These are phyloP conservation scores for Coracopsis vasa DNA, from an alignment of 2,113 vertebrate genomes.

Conservation along the genomic window DNA sequence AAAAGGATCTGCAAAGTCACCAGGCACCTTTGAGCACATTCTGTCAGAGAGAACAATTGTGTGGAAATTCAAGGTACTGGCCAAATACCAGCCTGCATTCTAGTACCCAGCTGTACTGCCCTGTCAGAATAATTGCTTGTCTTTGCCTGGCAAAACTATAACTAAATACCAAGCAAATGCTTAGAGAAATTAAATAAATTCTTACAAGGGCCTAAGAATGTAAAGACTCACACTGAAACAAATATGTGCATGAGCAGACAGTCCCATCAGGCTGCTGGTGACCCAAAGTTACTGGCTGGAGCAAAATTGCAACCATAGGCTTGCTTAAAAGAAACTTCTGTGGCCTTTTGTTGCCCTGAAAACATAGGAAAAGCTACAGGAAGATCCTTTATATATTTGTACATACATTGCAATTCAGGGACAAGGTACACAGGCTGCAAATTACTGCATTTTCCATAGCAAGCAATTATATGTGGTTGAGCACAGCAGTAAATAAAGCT, in stretches of 20 bases:
- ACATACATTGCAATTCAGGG: background rate
- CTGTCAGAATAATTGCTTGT: background rate
- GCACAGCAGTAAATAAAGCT: background rate
- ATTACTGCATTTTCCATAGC: background rate
- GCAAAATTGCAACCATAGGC: background rate
- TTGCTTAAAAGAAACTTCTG: background rate
- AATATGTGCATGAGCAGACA: background rate
- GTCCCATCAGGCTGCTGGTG: background rate
- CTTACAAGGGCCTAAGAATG: background rate
- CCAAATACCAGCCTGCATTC: background rate
- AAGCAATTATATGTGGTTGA: background rate
- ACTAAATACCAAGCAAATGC: background rate
- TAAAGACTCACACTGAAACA: background rate
- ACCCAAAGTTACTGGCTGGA: background rate
- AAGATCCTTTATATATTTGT: background rate
- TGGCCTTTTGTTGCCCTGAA: background rate
- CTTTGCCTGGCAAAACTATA: background rate
- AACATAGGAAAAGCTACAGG: background rate
- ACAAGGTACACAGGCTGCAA: background rate
- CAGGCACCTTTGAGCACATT: rapidly evolving
- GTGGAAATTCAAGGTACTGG: background rate
- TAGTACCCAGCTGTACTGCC: too few relatives aligned
- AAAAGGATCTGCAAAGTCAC: background rate
- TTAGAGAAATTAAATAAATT: background rate
- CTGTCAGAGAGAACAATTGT: background rate